Conservation (phyloP, 2,888 invertebrate species). For the Taenaris catops region DNA sequence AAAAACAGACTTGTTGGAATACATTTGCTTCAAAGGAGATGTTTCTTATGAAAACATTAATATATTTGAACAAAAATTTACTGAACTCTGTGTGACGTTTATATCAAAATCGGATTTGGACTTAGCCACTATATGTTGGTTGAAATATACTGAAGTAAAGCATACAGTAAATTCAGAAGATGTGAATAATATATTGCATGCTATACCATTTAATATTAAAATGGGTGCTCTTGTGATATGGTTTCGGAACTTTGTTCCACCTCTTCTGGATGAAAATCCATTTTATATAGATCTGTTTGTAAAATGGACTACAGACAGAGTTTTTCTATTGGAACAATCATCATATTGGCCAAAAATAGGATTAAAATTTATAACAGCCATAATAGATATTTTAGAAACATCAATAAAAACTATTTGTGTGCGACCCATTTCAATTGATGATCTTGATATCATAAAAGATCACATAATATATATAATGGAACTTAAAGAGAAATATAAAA, state of each 20-base stretch:
- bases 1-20: slow-evolving; percentile 64
- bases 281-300: slow-evolving; percentile 67
- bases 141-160: slow-evolving; percentile 59
- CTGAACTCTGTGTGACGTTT: slow-evolving; percentile 54
- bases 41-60: slow-evolving; percentile 45
- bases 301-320: slow-evolving; percentile 67
- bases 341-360: slow-evolving; percentile 75
- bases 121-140: slow-evolving; percentile 67
- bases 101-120: slow-evolving; percentile 62
- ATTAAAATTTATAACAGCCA: slow-evolving; percentile 61
- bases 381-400: slow-evolving; percentile 49
- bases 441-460: slow-evolving; percentile 57
- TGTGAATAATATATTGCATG: slow-evolving; percentile 51
- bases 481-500: slow-evolving; percentile 66
- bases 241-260: slow-evolving; percentile 64
- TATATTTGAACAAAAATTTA: slow-evolving; percentile 47
- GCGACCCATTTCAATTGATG: slow-evolving; percentile 64
- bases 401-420: slow-evolving; percentile 56
- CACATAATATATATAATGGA: slow-evolving; percentile 59
- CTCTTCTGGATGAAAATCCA: slow-evolving; percentile 60
- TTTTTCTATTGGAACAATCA: slow-evolving; percentile 64
- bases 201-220: slow-evolving; percentile 61
- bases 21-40: slow-evolving; percentile 55
- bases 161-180: slow-evolving; percentile 39
- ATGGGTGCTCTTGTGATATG: slow-evolving; percentile 64